Conservation (phyloP, 2,888 invertebrate species). For the Piscicola geometra region DNA sequence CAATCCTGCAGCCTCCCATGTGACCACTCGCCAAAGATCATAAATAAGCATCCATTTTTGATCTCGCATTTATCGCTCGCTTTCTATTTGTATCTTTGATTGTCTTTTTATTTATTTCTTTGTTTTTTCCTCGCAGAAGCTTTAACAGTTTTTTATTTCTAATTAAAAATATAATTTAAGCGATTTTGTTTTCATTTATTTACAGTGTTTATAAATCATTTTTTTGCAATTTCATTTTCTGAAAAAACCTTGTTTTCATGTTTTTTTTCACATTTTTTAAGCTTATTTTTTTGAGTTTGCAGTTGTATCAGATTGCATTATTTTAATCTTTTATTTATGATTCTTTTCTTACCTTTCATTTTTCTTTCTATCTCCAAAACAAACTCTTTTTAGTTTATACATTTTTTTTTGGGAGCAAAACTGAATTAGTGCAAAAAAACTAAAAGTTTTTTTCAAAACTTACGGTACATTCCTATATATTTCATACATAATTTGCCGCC, state of each 20-base stretch:
- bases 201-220: not conserved
- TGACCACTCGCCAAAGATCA: constrained; percentile 14
- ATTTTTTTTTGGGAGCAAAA: not conserved
- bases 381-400: no score
- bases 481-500: no score
- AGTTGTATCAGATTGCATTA: not conserved
- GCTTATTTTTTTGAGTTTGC: not conserved
- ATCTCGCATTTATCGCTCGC: constrained; percentile 15
- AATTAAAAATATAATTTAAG: not conserved
- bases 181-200: not conserved
- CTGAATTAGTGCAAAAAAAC: no score
- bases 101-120: constrained; percentile 1
- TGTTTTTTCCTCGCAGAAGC: not conserved
- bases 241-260: not conserved
- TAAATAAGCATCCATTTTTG: constrained; percentile 15
- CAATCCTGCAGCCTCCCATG: not conserved
- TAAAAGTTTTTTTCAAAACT: no score
- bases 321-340: not conserved
- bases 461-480: no score
- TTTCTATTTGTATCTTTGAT: constrained; percentile 10
- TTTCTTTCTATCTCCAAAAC: not conserved
- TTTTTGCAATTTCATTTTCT: not conserved
- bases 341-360: not conserved
- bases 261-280: not conserved
- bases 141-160: not conserved